phyloP scores from a whole-genome alignment of 53 echinoderm and acorn worm species.

The Henricia sp. region DNA sequence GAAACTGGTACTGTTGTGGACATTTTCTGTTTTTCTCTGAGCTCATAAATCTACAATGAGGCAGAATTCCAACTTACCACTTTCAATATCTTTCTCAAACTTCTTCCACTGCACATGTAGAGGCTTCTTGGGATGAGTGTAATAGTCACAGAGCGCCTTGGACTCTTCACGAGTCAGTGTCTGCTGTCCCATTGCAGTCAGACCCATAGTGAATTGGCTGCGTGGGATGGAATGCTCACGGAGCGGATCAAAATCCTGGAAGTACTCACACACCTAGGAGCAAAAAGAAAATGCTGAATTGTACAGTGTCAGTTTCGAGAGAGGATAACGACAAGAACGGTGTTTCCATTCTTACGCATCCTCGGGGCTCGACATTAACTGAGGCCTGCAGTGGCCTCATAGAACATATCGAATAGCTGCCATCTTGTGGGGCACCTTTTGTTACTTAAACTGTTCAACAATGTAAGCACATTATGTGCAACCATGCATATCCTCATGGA shows the following conservation, averaged over 20 bases:
- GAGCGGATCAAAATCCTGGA: constrained; percentile 95
- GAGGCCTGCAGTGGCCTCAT: background rate
- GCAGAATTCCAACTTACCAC: constrained; percentile 82
- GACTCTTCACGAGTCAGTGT: constrained; percentile 83
- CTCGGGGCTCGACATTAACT: no score
- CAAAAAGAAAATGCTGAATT: background rate
- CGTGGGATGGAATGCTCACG: constrained; percentile 87
- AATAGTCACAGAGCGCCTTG: constrained; percentile 79
- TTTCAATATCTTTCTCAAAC: constrained; percentile 97
- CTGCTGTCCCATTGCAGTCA: constrained; percentile 84
- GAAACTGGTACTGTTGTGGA: no score
- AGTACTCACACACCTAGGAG: constrained; percentile 83
- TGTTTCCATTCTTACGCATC: no score
- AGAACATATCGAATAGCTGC: background rate
- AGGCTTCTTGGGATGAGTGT: constrained; percentile 78
- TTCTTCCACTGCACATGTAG: constrained; percentile 87
- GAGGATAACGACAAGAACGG: no score
- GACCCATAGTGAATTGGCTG: constrained; percentile 94
- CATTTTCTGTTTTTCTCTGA: no score
- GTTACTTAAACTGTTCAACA: no score
- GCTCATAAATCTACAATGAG: no score
- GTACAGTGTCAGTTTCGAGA: no score
- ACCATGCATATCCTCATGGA: no score
- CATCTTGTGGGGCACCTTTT: no score
- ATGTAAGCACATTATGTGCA: no score